These are phyloP conservation scores for Poeciliopsis gracilis DNA, from an alignment of 2,797 vertebrate genomes.

Conservation along the genomic window DNA sequence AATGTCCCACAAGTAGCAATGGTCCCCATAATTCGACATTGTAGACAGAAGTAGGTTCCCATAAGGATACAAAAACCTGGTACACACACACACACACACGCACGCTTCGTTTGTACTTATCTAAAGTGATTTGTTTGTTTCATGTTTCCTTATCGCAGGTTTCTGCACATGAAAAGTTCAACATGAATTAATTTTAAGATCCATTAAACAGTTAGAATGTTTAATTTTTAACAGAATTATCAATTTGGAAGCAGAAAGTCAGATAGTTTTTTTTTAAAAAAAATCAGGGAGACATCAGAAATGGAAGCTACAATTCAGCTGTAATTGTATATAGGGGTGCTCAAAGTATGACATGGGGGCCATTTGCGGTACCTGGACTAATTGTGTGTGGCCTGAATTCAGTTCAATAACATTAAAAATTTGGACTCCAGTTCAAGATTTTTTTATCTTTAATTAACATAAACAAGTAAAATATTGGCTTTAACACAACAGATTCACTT, in stretches of 20 bases:
- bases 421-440: too few relatives aligned
- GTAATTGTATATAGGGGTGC: background rate
- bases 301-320: background rate
- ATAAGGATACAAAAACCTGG: too few relatives aligned
- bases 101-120: background rate
- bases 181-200: background rate
- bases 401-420: too few relatives aligned
- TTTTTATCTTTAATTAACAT: too few relatives aligned
- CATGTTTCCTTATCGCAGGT: background rate
- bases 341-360: too few relatives aligned
- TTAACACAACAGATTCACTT: too few relatives aligned
- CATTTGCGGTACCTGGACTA: too few relatives aligned
- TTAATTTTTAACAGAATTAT: background rate
- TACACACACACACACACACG: slow-evolving; percentile 3
- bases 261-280: background rate
- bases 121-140: slow-evolving; percentile 15
- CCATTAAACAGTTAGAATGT: background rate
- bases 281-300: background rate
- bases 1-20: too few relatives aligned
- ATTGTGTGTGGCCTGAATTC: too few relatives aligned
- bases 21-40: too few relatives aligned
- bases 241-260: background rate
- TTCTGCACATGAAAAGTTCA: background rate
- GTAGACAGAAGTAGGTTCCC: too few relatives aligned
- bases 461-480: too few relatives aligned